Evolutionary conservation across 2,888 invertebrate species (phyloP).

Genomic region (Sarcophaga variegata): DNA sequence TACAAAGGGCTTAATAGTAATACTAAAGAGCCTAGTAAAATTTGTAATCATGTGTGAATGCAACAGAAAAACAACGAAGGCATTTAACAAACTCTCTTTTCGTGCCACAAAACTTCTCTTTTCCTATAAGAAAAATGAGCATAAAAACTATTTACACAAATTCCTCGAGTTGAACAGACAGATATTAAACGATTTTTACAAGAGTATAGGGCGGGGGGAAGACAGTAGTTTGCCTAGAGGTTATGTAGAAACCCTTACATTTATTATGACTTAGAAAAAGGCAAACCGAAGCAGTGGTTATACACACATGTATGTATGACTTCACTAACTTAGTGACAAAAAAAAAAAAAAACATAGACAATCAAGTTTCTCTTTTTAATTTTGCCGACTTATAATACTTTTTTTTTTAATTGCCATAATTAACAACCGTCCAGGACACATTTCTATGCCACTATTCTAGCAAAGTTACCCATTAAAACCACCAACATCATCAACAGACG

Average conservation of each 20-base stretch:
- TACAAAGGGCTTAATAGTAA: background rate
- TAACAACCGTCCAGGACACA: slow-evolving; percentile 65
- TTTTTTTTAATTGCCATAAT: slow-evolving; percentile 69
- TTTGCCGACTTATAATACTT: slow-evolving; percentile 57
- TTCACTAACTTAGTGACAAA: background rate
- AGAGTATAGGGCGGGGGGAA: background rate
- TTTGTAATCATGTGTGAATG: background rate
- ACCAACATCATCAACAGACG: slow-evolving; percentile 26
- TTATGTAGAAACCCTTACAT: background rate
- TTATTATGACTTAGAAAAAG: slow-evolving; percentile 26
- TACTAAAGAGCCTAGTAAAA: background rate
- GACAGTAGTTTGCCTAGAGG: background rate
- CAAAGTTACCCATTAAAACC: background rate
- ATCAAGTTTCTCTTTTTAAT: slow-evolving; percentile 52
- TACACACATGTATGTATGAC: background rate
- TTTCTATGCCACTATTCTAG: slow-evolving; percentile 16
- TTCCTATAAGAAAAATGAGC: background rate
- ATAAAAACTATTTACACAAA: background rate
- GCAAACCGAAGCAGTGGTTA: background rate
- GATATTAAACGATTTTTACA: too few species aligned
- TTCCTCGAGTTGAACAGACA: background rate
- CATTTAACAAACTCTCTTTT: background rate
- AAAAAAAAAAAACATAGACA: slow-evolving; percentile 7
- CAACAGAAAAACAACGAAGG: background rate
- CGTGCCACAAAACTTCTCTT: background rate